phyloP scores from a whole-genome alignment of 2,797 vertebrate genomes.

The Etheostoma perlongum region DNA sequence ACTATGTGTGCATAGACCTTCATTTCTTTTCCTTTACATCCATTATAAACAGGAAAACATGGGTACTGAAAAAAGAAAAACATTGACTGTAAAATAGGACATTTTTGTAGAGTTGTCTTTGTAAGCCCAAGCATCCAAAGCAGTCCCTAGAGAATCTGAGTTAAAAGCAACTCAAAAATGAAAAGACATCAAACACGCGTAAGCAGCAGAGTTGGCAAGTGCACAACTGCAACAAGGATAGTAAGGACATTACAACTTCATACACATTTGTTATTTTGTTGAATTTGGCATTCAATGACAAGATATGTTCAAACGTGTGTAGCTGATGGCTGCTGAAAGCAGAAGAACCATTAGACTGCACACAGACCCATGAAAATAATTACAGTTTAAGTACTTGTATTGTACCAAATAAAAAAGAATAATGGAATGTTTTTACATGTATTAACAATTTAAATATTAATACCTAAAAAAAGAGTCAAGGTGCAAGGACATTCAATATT shows the following conservation, averaged over 20 bases:
- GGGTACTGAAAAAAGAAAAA: conserved; percentile 29
- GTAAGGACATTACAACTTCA: conserved; percentile 54
- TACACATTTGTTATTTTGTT: conserved; percentile 41
- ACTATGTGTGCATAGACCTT: conserved; percentile 3
- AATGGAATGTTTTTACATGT: background rate
- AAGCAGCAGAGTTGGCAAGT: conserved; percentile 58
- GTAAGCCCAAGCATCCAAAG: conserved; percentile 47
- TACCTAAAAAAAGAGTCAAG: background rate
- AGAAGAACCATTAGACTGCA: conserved; percentile 6
- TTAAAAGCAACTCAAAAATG: conserved; percentile 59
- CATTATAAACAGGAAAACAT: conserved; percentile 22
- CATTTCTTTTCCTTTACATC: conserved; percentile 27
- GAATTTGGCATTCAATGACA: conserved; percentile 52
- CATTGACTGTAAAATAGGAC: conserved; percentile 11
- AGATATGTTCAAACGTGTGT: conserved; percentile 20
- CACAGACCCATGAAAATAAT: background rate
- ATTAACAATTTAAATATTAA: background rate
- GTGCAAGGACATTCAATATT: background rate
- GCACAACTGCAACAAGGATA: conserved; percentile 46
- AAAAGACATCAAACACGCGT: conserved; percentile 63
- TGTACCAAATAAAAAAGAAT: background rate
- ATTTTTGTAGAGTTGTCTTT: conserved; percentile 55
- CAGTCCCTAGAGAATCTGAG: conserved; percentile 59
- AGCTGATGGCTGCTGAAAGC: conserved; percentile 32
- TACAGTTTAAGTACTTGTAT: background rate